Conservation (phyloP, 2,888 invertebrate genomes). For the Cynaeus angustus region DNA sequence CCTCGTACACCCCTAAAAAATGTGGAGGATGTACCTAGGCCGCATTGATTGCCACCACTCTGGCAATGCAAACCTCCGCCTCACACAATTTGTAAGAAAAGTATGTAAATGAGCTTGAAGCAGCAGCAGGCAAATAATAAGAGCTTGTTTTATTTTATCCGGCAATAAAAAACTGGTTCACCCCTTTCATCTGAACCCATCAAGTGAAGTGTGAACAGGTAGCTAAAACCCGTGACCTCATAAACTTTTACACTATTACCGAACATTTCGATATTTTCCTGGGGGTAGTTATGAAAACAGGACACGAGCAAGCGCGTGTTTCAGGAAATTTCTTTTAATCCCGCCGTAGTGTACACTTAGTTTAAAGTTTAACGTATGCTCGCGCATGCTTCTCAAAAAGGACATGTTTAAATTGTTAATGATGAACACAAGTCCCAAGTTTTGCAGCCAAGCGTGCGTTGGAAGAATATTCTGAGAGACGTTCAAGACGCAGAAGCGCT, state of each 20-base stretch:
- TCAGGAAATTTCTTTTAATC: slow-evolving; percentile 40
- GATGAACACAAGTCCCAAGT: slow-evolving; percentile 36
- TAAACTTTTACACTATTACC: slow-evolving; percentile 37
- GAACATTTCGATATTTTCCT: slow-evolving; percentile 31
- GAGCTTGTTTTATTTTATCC: slow-evolving; percentile 23
- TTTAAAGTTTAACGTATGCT: slow-evolving; percentile 40
- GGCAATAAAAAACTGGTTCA: slow-evolving; percentile 32
- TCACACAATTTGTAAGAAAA: slow-evolving; percentile 32
- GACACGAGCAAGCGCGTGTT: slow-evolving; percentile 43
- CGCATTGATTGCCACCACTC: slow-evolving; percentile 20
- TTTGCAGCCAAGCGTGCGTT: slow-evolving; percentile 36
- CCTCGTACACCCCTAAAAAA: background rate
- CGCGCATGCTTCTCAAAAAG: slow-evolving; percentile 38
- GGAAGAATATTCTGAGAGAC: slow-evolving; percentile 25
- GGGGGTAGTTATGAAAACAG: slow-evolving; percentile 39
- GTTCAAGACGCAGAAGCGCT: slow-evolving; percentile 33
- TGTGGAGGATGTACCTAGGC: slow-evolving; percentile 17
- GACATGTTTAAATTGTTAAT: slow-evolving; percentile 43
- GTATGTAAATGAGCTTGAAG: slow-evolving; percentile 33
- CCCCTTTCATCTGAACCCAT: slow-evolving; percentile 31
- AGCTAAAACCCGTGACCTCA: slow-evolving; percentile 36
- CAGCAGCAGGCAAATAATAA: slow-evolving; percentile 30
- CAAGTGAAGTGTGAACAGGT: slow-evolving; percentile 35
- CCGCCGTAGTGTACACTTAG: slow-evolving; percentile 27
- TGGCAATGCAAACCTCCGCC: slow-evolving; percentile 25